phyloP scores from a whole-genome alignment of 2,113 vertebrate genomes.

The Chloropsis cyanopogon region DNA sequence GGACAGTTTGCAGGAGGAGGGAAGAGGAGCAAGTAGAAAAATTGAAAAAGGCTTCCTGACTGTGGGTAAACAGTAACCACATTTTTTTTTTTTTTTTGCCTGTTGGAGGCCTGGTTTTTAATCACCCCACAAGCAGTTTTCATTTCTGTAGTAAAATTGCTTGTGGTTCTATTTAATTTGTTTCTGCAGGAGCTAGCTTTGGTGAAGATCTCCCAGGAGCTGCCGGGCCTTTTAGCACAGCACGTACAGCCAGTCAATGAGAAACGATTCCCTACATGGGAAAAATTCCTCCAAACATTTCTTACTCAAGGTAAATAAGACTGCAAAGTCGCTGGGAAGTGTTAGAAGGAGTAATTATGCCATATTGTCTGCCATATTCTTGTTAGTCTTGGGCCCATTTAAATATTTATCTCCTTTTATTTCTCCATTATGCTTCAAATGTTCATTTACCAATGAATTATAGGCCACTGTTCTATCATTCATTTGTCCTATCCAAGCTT shows the following conservation, averaged over 20 bases:
- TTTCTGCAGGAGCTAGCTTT: slow-evolving; percentile 84
- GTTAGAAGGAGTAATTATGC: slow-evolving; percentile 52
- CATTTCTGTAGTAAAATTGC: slow-evolving; percentile 85
- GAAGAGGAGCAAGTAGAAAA: slow-evolving; percentile 56
- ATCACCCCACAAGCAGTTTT: slow-evolving; percentile 85
- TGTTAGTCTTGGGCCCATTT: slow-evolving; percentile 51
- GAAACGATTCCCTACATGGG: slow-evolving; percentile 87
- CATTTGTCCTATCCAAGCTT: not conserved
- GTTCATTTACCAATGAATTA: slow-evolving; percentile 43
- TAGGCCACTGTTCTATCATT: not conserved
- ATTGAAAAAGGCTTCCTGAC: slow-evolving; percentile 77
- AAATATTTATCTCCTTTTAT: slow-evolving; percentile 42
- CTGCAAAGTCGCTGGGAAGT: slow-evolving; percentile 69
- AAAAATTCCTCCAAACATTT: slow-evolving; percentile 86
- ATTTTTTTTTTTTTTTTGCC: slow-evolving; percentile 72
- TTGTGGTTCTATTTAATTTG: slow-evolving; percentile 82
- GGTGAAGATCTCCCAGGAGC: slow-evolving; percentile 85
- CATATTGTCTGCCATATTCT: slow-evolving; percentile 57
- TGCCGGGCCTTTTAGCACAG: slow-evolving; percentile 85
- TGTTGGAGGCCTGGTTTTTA: slow-evolving; percentile 84
- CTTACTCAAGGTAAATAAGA: slow-evolving; percentile 90
- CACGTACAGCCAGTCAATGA: slow-evolving; percentile 83
- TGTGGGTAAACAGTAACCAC: slow-evolving; percentile 85
- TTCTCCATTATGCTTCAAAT: slow-evolving; percentile 19
- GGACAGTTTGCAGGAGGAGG: slow-evolving; percentile 16